Percentiles rank a stretch among this genome's conserved stretches.
phyloP scores from a whole-genome alignment of 2,113 vertebrate species.

The Taxidea taxus region DNA sequence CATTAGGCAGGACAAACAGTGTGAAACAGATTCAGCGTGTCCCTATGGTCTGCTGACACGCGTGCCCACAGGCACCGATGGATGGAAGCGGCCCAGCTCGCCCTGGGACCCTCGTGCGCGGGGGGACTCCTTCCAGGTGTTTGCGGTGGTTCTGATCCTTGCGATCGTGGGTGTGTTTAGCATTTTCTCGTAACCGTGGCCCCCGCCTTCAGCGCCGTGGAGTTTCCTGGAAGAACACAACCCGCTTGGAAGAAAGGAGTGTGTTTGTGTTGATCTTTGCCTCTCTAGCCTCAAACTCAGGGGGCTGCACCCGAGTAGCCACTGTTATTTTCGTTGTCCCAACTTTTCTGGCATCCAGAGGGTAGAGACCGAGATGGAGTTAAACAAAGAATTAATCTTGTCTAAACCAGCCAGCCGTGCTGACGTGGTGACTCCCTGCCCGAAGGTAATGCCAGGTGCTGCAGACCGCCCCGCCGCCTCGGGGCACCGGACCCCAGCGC shows the following conservation, averaged over 20 bases:
- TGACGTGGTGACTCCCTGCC: too few species aligned
- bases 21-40: slow-evolving; percentile 15
- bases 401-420: accelerated
- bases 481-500: accelerated
- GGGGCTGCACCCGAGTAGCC: background rate
- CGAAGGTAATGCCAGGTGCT: accelerated
- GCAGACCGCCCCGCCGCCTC: accelerated
- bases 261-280: accelerated
- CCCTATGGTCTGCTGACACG: background rate
- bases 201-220: accelerated
- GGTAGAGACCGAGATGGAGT: background rate
- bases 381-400: background rate
- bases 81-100: background rate
- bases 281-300: background rate
- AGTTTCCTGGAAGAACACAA: background rate
- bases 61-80: background rate
- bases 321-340: background rate
- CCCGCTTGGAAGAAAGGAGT: background rate
- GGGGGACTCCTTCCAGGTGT: accelerated
- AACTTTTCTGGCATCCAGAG: too few species aligned
- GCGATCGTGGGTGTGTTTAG: accelerated
- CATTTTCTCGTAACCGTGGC: background rate
- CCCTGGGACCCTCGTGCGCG: background rate
- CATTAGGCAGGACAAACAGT: slow-evolving; percentile 60
- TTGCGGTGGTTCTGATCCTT: background rate